Conservation (phyloP, 2,113 vertebrate species). For the Saguinus midas region DNA sequence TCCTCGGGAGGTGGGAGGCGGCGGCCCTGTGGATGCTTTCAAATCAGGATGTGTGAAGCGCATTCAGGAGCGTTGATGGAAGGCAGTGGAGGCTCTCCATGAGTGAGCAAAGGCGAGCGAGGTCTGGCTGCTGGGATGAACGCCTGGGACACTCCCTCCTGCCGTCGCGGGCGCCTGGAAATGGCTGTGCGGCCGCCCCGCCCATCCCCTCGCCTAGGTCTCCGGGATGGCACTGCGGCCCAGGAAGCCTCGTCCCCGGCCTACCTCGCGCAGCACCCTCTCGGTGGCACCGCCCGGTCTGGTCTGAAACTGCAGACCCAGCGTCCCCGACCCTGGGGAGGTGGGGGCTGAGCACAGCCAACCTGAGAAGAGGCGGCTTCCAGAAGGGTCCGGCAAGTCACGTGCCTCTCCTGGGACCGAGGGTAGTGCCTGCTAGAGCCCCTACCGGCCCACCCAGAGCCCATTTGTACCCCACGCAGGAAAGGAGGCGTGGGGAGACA, state of each 20-base stretch:
- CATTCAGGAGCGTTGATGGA: constrained; percentile 81
- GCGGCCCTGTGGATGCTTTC: constrained; percentile 82
- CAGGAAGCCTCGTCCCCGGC: neutral
- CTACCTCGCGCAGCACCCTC: neutral
- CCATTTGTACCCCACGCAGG: neutral
- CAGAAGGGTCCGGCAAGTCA: neutral
- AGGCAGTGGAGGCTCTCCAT: constrained; percentile 81
- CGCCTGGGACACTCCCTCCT: constrained; percentile 52
- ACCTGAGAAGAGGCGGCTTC: neutral
- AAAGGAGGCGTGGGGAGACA: neutral
- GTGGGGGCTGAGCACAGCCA: neutral
- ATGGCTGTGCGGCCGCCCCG: neutral
- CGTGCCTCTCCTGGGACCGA: neutral
- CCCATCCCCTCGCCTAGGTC: neutral
- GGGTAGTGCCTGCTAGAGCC: neutral
- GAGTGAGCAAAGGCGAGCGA: constrained; percentile 78
- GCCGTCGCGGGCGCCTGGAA: neutral
- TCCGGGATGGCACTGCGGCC: neutral
- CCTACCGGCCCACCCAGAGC: neutral
- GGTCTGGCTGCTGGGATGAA: constrained; percentile 78
- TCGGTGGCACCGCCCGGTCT: neutral
- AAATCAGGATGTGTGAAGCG: constrained; percentile 81
- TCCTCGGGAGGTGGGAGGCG: constrained; percentile 85
- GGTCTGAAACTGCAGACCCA: neutral
- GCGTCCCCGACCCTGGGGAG: neutral